These are phyloP conservation scores for Campylomormyrus numenius DNA, from an alignment of 2,113 vertebrate species.

Conservation along the genomic window DNA sequence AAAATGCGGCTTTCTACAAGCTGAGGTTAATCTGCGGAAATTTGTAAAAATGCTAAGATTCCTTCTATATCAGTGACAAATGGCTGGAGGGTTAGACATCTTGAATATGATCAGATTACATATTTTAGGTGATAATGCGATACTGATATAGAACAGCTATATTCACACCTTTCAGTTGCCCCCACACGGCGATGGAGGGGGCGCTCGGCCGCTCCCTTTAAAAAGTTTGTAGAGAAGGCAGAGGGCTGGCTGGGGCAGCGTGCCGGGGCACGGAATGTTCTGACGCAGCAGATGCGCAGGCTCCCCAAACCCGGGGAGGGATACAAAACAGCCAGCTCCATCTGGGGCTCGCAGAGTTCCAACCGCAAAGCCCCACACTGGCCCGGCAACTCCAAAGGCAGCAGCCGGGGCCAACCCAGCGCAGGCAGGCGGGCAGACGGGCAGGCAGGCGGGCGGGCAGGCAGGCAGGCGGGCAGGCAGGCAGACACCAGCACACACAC, in stretches of 20 bases:
- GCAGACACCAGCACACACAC: neutral
- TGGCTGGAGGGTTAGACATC: neutral
- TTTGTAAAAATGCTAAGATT: neutral
- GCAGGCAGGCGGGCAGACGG: neutral
- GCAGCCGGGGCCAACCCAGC: neutral
- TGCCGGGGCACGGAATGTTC: neutral
- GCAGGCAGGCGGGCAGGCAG: neutral
- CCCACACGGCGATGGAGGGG: neutral
- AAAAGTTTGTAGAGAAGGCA: neutral
- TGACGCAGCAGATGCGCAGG: neutral
- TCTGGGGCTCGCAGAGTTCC: neutral
- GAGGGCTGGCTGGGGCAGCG: neutral
- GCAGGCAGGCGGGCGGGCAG: neutral
- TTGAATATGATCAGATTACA: neutral
- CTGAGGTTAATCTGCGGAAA: neutral
- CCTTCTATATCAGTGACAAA: neutral
- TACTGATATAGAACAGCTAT: neutral
- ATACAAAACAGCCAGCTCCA: neutral
- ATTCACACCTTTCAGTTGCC: neutral
- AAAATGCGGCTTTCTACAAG: neutral
- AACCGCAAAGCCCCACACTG: neutral
- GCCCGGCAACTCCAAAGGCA: neutral
- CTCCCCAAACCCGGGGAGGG: neutral
- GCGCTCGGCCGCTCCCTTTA: neutral
- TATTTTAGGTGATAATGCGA: neutral